phyloP scores from a whole-genome alignment of 2,888 invertebrate genomes.

The Lasioglossum leucozonium region DNA sequence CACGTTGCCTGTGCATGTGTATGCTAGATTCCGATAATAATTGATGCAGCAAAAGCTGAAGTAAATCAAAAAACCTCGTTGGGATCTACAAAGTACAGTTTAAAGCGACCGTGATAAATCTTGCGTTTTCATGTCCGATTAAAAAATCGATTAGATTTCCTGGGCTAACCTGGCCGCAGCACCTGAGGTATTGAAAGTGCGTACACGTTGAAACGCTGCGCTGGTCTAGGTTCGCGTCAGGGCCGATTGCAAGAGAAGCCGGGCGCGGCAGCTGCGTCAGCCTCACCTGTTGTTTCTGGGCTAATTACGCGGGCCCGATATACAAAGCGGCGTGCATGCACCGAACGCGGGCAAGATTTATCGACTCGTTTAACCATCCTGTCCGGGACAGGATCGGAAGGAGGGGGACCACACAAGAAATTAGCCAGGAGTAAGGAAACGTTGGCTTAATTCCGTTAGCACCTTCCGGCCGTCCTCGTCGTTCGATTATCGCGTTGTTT shows the following conservation, averaged over 20 bases:
- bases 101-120: background rate
- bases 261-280: slow-evolving; percentile 75
- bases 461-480: slow-evolving; percentile 59
- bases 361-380: slow-evolving; percentile 72
- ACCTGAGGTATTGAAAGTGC: background rate
- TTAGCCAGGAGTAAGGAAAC: slow-evolving; percentile 67
- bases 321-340: slow-evolving; percentile 58
- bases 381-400: slow-evolving; percentile 14
- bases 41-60: too few species aligned
- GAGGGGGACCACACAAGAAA: slow-evolving; percentile 76
- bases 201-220: background rate
- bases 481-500: slow-evolving; percentile 41
- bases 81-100: background rate
- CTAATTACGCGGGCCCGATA: slow-evolving; percentile 77
- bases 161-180: background rate
- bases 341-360: slow-evolving; percentile 74
- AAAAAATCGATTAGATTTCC: background rate
- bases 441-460: slow-evolving; percentile 66
- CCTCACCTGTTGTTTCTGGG: slow-evolving; percentile 80
- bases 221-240: slow-evolving; percentile 27
- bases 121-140: background rate
- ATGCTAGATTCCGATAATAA: too few species aligned
- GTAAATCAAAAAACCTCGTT: background rate
- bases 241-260: slow-evolving; percentile 30
- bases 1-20: too few species aligned